These are phyloP conservation scores for Eupsilia transversa DNA, from an alignment of 2,888 invertebrate genomes.

Conservation along the genomic window DNA sequence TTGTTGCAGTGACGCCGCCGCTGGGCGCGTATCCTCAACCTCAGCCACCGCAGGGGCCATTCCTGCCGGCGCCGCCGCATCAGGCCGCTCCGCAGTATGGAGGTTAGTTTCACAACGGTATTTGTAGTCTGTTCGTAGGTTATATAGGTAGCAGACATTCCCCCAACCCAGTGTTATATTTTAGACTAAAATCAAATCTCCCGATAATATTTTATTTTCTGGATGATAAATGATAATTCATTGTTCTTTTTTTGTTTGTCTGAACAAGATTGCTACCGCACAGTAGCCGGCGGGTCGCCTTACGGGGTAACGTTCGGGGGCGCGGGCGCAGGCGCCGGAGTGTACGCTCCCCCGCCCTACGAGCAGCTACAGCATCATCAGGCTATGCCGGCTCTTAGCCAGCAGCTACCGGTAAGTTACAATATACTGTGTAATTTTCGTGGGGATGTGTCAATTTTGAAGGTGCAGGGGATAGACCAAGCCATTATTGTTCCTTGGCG, in stretches of 20 bases:
- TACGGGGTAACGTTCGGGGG: slow-evolving; percentile 90
- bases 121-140: background rate
- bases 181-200: too few species aligned
- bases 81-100: slow-evolving; percentile 91
- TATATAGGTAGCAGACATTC: too few species aligned
- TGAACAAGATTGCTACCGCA: slow-evolving; percentile 36
- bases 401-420: slow-evolving; percentile 84
- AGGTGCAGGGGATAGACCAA: background rate
- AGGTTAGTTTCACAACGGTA: slow-evolving; percentile 77
- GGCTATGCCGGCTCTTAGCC: slow-evolving; percentile 85
- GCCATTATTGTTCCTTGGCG: background rate
- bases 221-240: slow-evolving; percentile 11
- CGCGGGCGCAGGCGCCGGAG: slow-evolving; percentile 89
- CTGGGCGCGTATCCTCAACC: slow-evolving; percentile 91
- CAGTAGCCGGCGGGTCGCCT: slow-evolving; percentile 91
- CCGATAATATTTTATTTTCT: background rate
- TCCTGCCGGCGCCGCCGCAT: slow-evolving; percentile 92
- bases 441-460: background rate
- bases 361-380: slow-evolving; percentile 92
- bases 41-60: slow-evolving; percentile 91
- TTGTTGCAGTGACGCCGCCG: slow-evolving; percentile 90
- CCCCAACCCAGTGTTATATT: too few species aligned
- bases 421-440: background rate
- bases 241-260: slow-evolving; percentile 5
- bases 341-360: slow-evolving; percentile 93